A percentile compares a stretch with the other conserved stretches of the same genome.
These are phyloP conservation scores for Myocastor coypus DNA, from an alignment of 2,113 vertebrate genomes.

Conservation along the genomic window DNA sequence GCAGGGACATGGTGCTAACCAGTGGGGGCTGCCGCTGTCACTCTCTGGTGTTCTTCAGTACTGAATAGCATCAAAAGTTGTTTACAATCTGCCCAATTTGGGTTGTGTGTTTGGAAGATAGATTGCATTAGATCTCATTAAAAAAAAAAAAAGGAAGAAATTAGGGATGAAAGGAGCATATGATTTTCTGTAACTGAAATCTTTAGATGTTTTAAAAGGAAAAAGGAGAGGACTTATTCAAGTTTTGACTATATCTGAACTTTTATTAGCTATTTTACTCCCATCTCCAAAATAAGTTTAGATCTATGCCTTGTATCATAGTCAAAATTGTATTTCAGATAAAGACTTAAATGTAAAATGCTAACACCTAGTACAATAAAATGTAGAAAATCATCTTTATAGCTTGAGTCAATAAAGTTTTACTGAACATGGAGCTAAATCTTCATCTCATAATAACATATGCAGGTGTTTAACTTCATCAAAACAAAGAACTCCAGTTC, in stretches of 20 bases:
- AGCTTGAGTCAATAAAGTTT: neutral
- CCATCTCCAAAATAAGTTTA: neutral
- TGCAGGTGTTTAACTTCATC: neutral
- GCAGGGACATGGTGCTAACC: no score
- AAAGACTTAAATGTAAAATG: constrained; percentile 25
- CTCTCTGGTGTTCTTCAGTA: no score
- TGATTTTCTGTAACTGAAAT: neutral
- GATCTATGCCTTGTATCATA: neutral
- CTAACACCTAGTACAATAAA: constrained; percentile 37
- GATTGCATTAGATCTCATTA: no score
- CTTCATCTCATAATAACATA: neutral
- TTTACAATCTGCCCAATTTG: no score
- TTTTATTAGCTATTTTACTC: neutral
- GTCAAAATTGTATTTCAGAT: neutral
- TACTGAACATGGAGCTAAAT: constrained; percentile 12
- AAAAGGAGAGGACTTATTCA: neutral
- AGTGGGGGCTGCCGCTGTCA: no score
- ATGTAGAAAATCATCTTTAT: neutral
- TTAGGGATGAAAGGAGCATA: neutral
- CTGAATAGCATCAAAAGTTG: no score
- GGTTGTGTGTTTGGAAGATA: no score
- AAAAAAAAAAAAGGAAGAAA: neutral
- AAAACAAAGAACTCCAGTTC: constrained; percentile 2
- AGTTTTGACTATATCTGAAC: constrained; percentile 12
- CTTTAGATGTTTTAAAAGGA: neutral